These are phyloP conservation scores for Harlomillsia oculata DNA, from an alignment of 1,140 invertebrate genomes.

Conservation along the genomic window DNA sequence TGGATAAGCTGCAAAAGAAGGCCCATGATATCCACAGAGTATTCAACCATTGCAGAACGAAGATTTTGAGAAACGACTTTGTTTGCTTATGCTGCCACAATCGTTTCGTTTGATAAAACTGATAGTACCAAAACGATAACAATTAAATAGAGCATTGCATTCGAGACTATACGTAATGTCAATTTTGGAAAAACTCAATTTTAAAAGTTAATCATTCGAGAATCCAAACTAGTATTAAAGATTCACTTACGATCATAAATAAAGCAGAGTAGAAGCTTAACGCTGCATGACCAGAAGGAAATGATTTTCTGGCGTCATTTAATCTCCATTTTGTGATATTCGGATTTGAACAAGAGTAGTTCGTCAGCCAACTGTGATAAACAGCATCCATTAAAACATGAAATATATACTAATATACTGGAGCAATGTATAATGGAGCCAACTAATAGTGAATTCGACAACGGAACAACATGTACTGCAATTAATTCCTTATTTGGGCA, in stretches of 20 bases:
- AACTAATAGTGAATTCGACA: constrained; percentile 82
- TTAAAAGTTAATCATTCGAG: background rate
- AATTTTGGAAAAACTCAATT: too few relatives aligned
- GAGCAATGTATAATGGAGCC: constrained; percentile 50
- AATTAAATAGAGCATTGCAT: too few relatives aligned
- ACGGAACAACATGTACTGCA: background rate
- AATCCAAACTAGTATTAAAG: background rate
- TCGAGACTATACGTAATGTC: too few relatives aligned
- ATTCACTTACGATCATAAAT: constrained; percentile 28
- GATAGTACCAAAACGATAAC: too few relatives aligned
- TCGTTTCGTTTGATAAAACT: too few relatives aligned
- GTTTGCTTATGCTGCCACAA: too few relatives aligned
- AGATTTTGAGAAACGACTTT: too few relatives aligned
- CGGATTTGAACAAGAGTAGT: constrained; percentile 27
- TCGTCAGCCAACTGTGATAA: constrained; percentile 26
- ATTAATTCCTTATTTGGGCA: background rate
- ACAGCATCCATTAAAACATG: background rate
- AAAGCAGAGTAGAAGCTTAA: constrained; percentile 25
- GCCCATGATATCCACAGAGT: constrained; percentile 25
- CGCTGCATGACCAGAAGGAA: constrained; percentile 32
- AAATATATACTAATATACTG: background rate
- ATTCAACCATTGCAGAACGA: constrained; percentile 24
- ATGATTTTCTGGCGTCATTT: constrained; percentile 30
- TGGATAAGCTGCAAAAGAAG: constrained; percentile 22
- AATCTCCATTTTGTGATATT: constrained; percentile 25